phyloP scores from a whole-genome alignment of 2,113 vertebrate genomes.

The Corvus cornix region DNA sequence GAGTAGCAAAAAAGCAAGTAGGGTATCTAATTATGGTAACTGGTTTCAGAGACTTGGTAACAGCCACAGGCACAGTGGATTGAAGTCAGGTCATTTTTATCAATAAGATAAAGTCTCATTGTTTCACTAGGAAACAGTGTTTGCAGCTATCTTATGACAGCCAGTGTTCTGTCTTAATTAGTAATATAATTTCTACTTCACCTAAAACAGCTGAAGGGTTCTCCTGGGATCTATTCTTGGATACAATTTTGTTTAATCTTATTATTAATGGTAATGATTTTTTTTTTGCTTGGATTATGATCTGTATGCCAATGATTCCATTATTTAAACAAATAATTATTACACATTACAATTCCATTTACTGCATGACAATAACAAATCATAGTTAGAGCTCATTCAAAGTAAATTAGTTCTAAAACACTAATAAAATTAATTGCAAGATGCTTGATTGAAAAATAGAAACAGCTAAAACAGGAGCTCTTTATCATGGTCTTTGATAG shows the following conservation, averaged over 20 bases:
- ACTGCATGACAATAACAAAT: slow-evolving; percentile 70
- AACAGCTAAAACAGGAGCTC: slow-evolving; percentile 36
- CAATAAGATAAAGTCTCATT: not conserved
- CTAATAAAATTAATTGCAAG: slow-evolving; percentile 76
- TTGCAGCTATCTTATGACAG: slow-evolving; percentile 50
- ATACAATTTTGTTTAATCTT: slow-evolving; percentile 77
- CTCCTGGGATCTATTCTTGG: slow-evolving; percentile 68
- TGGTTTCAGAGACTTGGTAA: not conserved
- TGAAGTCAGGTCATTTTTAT: not conserved
- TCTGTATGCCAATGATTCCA: slow-evolving; percentile 62
- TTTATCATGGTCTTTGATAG: slow-evolving; percentile 60
- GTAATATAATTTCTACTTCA: slow-evolving; percentile 65
- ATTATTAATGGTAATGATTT: slow-evolving; percentile 77
- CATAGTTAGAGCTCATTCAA: slow-evolving; percentile 65
- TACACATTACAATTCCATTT: slow-evolving; percentile 69
- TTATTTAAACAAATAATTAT: slow-evolving; percentile 82
- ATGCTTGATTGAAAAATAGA: slow-evolving; percentile 65
- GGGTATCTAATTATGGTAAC: not conserved
- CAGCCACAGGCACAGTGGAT: not conserved
- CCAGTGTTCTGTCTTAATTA: slow-evolving; percentile 69
- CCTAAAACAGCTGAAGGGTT: slow-evolving; percentile 71
- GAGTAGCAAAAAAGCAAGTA: not conserved
- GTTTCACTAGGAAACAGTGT: slow-evolving; percentile 23
- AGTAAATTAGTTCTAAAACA: slow-evolving; percentile 73
- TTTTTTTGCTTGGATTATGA: slow-evolving; percentile 68